These are phyloP conservation scores for Agonopterix subpropinquella DNA, from an alignment of 2,888 invertebrate genomes.

Conservation along the genomic window DNA sequence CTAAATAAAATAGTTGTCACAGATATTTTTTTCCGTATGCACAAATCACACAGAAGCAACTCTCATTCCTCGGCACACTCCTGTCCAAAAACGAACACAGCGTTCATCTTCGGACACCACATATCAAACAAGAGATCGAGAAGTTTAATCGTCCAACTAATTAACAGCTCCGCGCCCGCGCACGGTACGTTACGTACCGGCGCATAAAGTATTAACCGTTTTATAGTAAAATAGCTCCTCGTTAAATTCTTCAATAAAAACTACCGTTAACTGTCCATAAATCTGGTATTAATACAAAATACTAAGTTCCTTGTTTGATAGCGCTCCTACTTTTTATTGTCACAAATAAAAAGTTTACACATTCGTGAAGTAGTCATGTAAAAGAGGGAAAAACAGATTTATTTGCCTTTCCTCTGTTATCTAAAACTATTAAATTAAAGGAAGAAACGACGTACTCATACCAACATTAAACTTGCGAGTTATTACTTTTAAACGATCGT, in stretches of 20 bases:
- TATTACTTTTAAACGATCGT: too few species aligned
- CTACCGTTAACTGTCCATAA: constrained; percentile 37
- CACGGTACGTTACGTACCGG: not conserved
- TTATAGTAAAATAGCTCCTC: constrained; percentile 6
- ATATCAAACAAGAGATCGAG: constrained; percentile 35
- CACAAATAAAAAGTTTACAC: constrained; percentile 21
- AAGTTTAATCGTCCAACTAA: constrained; percentile 54
- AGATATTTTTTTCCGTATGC: too few species aligned
- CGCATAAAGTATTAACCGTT: constrained; percentile 4
- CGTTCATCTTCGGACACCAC: constrained; percentile 5
- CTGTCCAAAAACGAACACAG: too few species aligned
- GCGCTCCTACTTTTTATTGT: constrained; percentile 16
- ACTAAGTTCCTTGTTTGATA: too few species aligned
- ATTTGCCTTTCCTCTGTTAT: not conserved
- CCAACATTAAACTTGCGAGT: too few species aligned
- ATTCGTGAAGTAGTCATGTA: constrained; percentile 11
- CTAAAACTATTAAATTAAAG: not conserved
- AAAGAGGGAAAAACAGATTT: constrained; percentile 7
- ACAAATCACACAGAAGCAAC: too few species aligned
- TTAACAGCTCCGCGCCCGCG: constrained; percentile 33
- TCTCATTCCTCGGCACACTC: too few species aligned
- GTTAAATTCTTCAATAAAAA: constrained; percentile 7
- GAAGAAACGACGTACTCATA: too few species aligned
- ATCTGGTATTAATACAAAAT: constrained; percentile 45
- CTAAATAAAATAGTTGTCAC: too few species aligned